phyloP scores from a whole-genome alignment of 2,797 vertebrate genomes.

The Novumbra hubbsi region DNA sequence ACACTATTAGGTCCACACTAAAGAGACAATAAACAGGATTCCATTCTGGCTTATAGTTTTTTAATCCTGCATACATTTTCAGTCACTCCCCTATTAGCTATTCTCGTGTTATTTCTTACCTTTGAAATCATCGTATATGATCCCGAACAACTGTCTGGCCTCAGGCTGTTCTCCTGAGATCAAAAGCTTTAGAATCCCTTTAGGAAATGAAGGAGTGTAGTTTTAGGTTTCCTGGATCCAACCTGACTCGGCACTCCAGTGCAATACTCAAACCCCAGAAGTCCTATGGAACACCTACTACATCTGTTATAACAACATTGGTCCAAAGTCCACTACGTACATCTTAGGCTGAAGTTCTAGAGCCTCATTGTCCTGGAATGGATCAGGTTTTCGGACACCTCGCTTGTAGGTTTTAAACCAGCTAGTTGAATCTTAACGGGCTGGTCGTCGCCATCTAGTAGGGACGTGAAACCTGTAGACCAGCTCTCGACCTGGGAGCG shows the following conservation, averaged over 20 bases:
- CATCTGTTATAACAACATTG: neutral
- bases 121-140: slow-evolving; percentile 81
- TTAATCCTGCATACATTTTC: slow-evolving; percentile 7
- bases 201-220: slow-evolving; percentile 65
- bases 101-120: slow-evolving; percentile 74
- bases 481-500: neutral
- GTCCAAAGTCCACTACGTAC: too few species aligned
- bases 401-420: neutral
- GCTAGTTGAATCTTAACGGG: neutral
- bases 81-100: slow-evolving; percentile 16
- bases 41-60: neutral
- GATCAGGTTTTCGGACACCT: neutral
- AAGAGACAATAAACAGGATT: slow-evolving; percentile 21
- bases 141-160: slow-evolving; percentile 77
- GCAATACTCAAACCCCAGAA: neutral
- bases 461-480: too few species aligned
- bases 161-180: slow-evolving; percentile 82
- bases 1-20: neutral
- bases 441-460: neutral
- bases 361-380: neutral
- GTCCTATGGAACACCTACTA: neutral
- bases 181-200: slow-evolving; percentile 84
- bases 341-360: neutral
- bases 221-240: slow-evolving; percentile 44
- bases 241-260: slow-evolving; percentile 1